Percentiles rank a stretch among this genome's conserved stretches.
These are phyloP conservation scores for Serranochromis macrocephalus DNA, from an alignment of 2,113 vertebrate genomes.

Conservation along the genomic window DNA sequence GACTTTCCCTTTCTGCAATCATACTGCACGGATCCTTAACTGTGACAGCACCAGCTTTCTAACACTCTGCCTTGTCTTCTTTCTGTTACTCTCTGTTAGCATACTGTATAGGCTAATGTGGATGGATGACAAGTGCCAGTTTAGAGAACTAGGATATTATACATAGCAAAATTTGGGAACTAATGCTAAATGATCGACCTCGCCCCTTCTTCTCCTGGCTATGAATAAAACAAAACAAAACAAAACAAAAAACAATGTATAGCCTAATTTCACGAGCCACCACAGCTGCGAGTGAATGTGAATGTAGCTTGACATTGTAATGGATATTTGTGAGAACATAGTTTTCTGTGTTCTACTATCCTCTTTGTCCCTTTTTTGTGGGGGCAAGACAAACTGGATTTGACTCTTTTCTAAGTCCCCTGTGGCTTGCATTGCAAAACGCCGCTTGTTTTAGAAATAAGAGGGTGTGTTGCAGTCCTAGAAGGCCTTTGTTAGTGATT, in stretches of 20 bases:
- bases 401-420: slow-evolving; percentile 1
- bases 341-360: background rate
- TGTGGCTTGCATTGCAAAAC: background rate
- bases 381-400: slow-evolving; percentile 9
- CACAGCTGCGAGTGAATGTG: slow-evolving; percentile 37
- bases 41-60: slow-evolving; percentile 49
- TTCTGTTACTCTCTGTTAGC: background rate
- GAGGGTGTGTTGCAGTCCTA: slow-evolving; percentile 4
- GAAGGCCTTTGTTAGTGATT: slow-evolving; percentile 36
- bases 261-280: background rate
- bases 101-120: background rate
- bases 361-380: slow-evolving; percentile 21
- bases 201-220: background rate
- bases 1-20: background rate
- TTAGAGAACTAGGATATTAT: background rate
- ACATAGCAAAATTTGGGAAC: background rate
- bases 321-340: background rate
- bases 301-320: slow-evolving; percentile 47
- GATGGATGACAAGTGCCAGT: background rate
- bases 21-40: slow-evolving; percentile 34
- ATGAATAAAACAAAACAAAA: background rate
- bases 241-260: background rate
- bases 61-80: background rate
- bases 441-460: slow-evolving; percentile 25
- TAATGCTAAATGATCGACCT: background rate